Conservation (phyloP, 2,797 vertebrate species). For the Bradypodion pumilum region DNA sequence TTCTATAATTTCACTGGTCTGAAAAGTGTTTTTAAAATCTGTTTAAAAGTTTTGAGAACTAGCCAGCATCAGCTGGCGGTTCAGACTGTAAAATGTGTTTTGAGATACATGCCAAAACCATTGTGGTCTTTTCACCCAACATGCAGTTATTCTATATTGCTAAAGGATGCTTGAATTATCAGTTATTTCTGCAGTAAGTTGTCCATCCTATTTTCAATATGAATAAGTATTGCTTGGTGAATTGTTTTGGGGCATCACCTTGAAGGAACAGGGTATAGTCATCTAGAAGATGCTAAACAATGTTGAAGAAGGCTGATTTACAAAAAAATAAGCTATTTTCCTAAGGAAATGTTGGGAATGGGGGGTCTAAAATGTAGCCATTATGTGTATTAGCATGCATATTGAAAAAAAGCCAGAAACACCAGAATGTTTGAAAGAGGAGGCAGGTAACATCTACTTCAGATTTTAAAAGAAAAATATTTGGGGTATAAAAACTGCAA, state of each 20-base stretch:
- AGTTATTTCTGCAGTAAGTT: constrained; percentile 53
- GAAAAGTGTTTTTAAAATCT: constrained; percentile 81
- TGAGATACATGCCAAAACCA: constrained; percentile 74
- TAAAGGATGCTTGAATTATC: constrained; percentile 46
- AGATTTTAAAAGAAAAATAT: constrained; percentile 55
- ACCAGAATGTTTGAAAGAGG: constrained; percentile 60
- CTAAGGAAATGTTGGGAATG: constrained; percentile 61
- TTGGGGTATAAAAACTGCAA: constrained; percentile 65
- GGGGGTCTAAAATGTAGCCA: constrained; percentile 65
- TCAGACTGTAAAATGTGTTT: constrained; percentile 76
- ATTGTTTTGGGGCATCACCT: neutral
- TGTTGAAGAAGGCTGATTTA: constrained; percentile 51
- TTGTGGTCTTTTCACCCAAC: constrained; percentile 75
- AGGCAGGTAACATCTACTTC: constrained; percentile 17
- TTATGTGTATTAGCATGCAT: constrained; percentile 47
- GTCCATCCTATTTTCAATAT: constrained; percentile 57
- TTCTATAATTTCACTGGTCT: constrained; percentile 77
- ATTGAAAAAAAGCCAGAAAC: constrained; percentile 31
- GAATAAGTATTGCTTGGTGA: constrained; percentile 62
- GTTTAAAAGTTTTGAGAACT: constrained; percentile 83
- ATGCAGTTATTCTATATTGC: constrained; percentile 32
- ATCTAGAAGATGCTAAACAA: constrained; percentile 69
- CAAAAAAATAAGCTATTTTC: constrained; percentile 64
- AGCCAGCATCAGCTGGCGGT: constrained; percentile 81
- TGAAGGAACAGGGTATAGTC: constrained; percentile 62